Evolutionary conservation across 2,888 invertebrate genomes (phyloP), one percentile per base, ranked within the genome.

Genomic region (Atethmia centrago): DNA sequence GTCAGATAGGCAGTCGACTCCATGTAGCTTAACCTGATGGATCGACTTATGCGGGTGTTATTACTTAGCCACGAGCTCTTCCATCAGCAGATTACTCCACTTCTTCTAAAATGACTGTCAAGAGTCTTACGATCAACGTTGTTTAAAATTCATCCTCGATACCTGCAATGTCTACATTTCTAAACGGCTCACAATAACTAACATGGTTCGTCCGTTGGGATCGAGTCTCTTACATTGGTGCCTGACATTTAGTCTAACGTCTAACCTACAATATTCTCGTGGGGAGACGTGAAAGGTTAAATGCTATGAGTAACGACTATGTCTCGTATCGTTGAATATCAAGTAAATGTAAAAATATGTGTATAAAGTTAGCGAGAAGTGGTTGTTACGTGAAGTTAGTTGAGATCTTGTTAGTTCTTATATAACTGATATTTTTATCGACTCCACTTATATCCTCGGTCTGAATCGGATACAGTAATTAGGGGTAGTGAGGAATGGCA

Each of bases 271-370:
- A 56, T 64, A 69, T 63, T 25, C 84, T 69, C 81, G 4, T 42
- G 58, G 85, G 84, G 14, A 31, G 51, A 49, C 69, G 62, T 59
- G 74, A 85, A 84, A 84, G 85, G 83, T 84, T 83, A 85, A 71
- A 71, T 71, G 84, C 59, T 73, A 84, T 84, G 84, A 81, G 55
- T 77, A 76, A 83, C 67, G n/a, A 45, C 65, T 51, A 53, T 62
- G 72, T 67, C 25, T 63, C 56, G 71, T 79, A 63, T 40, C 55
- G 66, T 56, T 79, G 69, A 69, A 75, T 84, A 80, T 71, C 72
- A 61, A 68, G 25, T 75, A 31, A 80, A 67, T 66, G 19, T 65
- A n/a, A n/a, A n/a, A n/a, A 3, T n/a, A 19, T n/a, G n/a, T n/a
- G n/a, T n/a, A n/a, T 14, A 4, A 31, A 42, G 3, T 3, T 28